Conservation (phyloP, 2,888 invertebrate species). For the Aethes cnicana region DNA sequence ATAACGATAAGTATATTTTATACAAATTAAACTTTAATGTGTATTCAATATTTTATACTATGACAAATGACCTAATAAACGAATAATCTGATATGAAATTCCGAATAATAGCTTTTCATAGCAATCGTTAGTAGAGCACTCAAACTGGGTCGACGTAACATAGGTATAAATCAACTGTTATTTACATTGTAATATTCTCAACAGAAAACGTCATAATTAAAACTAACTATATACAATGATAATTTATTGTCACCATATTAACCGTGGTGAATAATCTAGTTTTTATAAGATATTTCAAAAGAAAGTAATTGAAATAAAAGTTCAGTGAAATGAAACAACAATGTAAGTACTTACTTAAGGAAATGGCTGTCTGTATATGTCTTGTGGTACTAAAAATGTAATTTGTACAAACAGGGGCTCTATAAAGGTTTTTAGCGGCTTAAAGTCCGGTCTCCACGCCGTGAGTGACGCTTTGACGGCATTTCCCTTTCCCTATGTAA, state of each 20-base stretch:
- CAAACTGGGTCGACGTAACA: slow-evolving; percentile 40
- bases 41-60: slow-evolving; percentile 4
- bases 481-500: too few relatives aligned
- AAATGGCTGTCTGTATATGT: too few relatives aligned
- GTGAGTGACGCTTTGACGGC: too few relatives aligned
- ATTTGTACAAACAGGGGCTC: slow-evolving; percentile 9
- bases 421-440: too few relatives aligned
- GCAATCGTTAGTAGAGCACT: slow-evolving; percentile 38
- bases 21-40: slow-evolving; percentile 1
- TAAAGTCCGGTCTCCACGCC: too few relatives aligned
- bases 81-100: slow-evolving; percentile 60
- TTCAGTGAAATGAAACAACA: slow-evolving; percentile 4
- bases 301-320: slow-evolving; percentile 31
- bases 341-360: slow-evolving; percentile 10
- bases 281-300: slow-evolving; percentile 39
- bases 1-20: slow-evolving; percentile 3
- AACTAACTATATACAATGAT: slow-evolving; percentile 77
- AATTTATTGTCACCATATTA: slow-evolving; percentile 79
- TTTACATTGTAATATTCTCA: slow-evolving; percentile 56
- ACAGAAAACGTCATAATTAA: slow-evolving; percentile 58
- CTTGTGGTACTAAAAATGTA: neutral
- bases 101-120: slow-evolving; percentile 16
- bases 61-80: slow-evolving; percentile 7
- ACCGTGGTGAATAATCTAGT: slow-evolving; percentile 67
- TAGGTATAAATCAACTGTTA: slow-evolving; percentile 55